Evolutionary conservation across 1,140 invertebrate genomes (phyloP), one percentile per base, ranked within the genome.

Genomic region (Carcinoscorpius rotundicauda): DNA sequence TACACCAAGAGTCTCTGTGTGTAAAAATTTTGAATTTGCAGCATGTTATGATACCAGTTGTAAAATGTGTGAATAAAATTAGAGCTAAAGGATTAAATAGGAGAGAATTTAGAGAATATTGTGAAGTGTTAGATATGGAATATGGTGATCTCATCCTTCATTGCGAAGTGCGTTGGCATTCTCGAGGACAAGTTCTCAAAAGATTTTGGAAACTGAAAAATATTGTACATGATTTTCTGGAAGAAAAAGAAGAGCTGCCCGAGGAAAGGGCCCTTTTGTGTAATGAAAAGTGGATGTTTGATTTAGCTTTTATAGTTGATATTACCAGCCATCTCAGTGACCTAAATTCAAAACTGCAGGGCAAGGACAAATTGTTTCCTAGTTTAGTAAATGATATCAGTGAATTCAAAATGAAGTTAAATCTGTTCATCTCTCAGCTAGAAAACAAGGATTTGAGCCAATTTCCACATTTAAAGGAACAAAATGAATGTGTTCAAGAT

Each of bases 251-350:
- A n/a, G 53, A 55, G n/a, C 53, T 55, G n/a, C n/a, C n/a, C 53
- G 53, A 55, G 6, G 53, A 55, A 55, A 55, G 53, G n/a, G n/a
- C n/a, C 53, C 53, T 55, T 6, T 55, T 55, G n/a, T n/a, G 6
- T 61, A 10, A 61, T 49, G 51, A 51, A 4, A 51, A 61, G 3
- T 9, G 3, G 49, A 5, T 61, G 11, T 6, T 61, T 50, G 50
- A 61, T 61, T 61, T 50, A 51, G 60, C 49, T 6, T 61, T 61
- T 61, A 50, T 61, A 61, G 60, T 61, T 61, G 49, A 51, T 61
- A 51, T 61, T 61, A 50, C 49, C n/a, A 55, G 53, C 53, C 53
- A 55, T 55, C 53, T 55, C 53, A 55, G 51, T 53, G 29, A 53
- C 55, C 11, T 62, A 62, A 62, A 29, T 62, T 62, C 51, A 48